Evolutionary conservation across 2,797 vertebrate species (phyloP).

Genomic region (Avahi laniger): DNA sequence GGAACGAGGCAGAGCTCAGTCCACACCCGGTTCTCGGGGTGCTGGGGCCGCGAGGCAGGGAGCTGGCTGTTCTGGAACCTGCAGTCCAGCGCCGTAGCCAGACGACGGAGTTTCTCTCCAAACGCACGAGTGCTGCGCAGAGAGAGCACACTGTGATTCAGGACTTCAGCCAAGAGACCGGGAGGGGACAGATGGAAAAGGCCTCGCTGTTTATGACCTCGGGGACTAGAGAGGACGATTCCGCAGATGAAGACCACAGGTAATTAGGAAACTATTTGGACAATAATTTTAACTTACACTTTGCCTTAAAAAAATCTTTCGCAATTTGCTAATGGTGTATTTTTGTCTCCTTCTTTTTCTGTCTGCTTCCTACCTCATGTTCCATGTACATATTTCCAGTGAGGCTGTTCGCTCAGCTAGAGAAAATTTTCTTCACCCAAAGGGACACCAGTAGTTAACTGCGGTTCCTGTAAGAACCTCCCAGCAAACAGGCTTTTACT

Average conservation of each 20-base stretch:
- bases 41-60: not conserved
- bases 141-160: conserved; percentile 10
- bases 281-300: not conserved
- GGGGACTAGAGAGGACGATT: not conserved
- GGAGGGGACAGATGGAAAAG: conserved; percentile 54
- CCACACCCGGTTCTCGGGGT: not conserved
- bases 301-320: not conserved
- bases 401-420: not conserved
- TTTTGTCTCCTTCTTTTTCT: conserved; percentile 18
- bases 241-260: conserved; percentile 3
- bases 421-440: not conserved
- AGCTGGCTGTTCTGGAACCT: not conserved
- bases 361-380: not conserved
- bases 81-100: not conserved
- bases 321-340: not conserved
- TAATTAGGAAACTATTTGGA: not conserved
- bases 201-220: conserved; percentile 50
- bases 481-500: not conserved
- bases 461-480: not conserved
- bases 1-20: not conserved
- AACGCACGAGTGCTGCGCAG: not conserved
- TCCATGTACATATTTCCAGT: not conserved
- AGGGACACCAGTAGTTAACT: not conserved
- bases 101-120: conserved; percentile 15
- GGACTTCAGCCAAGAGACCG: conserved; percentile 49